phyloP scores from a whole-genome alignment of 2,113 vertebrate species.

The Erinaceus europaeus region DNA sequence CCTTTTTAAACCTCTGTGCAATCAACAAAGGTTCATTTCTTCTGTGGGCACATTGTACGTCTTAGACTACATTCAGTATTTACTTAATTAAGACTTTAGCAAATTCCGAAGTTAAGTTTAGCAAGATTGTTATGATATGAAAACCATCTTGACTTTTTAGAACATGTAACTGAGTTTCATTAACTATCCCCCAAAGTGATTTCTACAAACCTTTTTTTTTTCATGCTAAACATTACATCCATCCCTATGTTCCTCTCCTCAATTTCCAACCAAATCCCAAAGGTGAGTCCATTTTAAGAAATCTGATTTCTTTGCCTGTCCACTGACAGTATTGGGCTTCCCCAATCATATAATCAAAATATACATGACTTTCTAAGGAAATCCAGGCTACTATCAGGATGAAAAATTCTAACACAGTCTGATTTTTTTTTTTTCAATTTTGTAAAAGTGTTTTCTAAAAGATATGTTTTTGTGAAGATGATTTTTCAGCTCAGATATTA shows the following conservation, averaged over 20 bases:
- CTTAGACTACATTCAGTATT: background rate
- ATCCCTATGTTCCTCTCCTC: slow-evolving; percentile 10
- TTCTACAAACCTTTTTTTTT: slow-evolving; percentile 31
- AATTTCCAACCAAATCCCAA: slow-evolving; percentile 40
- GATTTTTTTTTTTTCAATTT: background rate
- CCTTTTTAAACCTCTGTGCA: slow-evolving; percentile 60
- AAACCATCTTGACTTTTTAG: slow-evolving; percentile 14
- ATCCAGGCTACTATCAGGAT: background rate
- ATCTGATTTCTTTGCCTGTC: background rate
- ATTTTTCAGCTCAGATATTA: background rate
- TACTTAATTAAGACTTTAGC: background rate
- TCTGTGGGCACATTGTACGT: slow-evolving; percentile 29
- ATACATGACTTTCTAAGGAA: background rate
- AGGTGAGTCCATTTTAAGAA: slow-evolving; percentile 40
- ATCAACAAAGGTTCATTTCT: slow-evolving; percentile 63
- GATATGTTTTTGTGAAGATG: background rate
- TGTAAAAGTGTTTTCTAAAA: background rate
- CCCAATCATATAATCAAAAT: background rate
- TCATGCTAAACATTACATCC: slow-evolving; percentile 35
- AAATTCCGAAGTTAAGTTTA: slow-evolving; percentile 42
- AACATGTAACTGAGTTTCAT: slow-evolving; percentile 30
- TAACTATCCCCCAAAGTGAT: background rate
- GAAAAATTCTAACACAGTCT: background rate
- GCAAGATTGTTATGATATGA: background rate
- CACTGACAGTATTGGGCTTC: background rate